phyloP scores from a whole-genome alignment of 2,797 vertebrate genomes.

The Rhinichthys osculus region DNA sequence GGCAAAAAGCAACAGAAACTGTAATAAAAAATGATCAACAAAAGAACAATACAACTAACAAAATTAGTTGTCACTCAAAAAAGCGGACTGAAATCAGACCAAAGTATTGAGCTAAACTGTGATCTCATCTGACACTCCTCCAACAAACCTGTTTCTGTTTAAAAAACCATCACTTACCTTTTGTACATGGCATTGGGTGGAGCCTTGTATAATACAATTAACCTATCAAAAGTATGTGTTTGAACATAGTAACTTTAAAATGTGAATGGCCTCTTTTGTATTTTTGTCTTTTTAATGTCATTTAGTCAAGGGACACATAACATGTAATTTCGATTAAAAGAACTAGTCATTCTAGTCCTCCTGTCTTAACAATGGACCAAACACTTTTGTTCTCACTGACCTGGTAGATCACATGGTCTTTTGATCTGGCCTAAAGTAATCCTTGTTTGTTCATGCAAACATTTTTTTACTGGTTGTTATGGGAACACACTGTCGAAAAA shows the following conservation, averaged over 20 bases:
- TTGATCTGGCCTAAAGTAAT: slow-evolving; percentile 4
- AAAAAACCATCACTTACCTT: neutral
- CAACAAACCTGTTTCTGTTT: slow-evolving; percentile 21
- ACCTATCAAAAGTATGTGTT: neutral
- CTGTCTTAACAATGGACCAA: neutral
- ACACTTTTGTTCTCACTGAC: neutral
- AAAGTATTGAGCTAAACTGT: neutral
- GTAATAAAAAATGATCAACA: neutral
- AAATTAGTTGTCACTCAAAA: neutral
- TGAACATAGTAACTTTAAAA: neutral
- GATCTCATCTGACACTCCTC: slow-evolving; percentile 3
- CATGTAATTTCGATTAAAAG: neutral
- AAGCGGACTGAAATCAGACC: neutral
- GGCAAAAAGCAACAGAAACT: neutral
- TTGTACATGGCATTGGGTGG: neutral
- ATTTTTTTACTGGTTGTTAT: slow-evolving; percentile 7
- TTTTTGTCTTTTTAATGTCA: neutral
- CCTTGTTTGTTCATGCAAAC: slow-evolving; percentile 33
- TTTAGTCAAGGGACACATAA: neutral
- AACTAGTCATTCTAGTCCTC: slow-evolving; percentile 16
- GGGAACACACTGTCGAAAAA: neutral
- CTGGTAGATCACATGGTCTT: slow-evolving; percentile 14
- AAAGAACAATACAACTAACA: neutral
- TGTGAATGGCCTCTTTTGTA: neutral
- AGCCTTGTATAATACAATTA: neutral